A percentile compares a stretch with the other conserved stretches of the same genome.
phyloP scores from a whole-genome alignment of 1,140 invertebrate species.

The Eueides isabella region DNA sequence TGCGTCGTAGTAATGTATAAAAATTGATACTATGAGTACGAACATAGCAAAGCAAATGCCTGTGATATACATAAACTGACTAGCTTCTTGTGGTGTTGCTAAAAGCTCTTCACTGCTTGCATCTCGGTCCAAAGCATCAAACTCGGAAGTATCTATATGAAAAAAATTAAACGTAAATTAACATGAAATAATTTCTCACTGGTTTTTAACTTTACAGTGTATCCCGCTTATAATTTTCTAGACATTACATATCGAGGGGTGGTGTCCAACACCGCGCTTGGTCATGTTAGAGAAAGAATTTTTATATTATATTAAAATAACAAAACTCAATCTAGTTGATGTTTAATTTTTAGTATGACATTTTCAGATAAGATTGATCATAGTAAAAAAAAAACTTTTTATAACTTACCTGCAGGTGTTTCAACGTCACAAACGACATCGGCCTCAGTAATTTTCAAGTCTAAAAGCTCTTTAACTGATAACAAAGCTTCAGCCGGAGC shows the following conservation, averaged over 20 bases:
- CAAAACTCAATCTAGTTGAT: no score
- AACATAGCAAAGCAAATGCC: slow-evolving; percentile 83
- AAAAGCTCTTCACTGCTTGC: slow-evolving; percentile 78
- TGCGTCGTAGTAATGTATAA: slow-evolving; percentile 80
- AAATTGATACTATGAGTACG: slow-evolving; percentile 83
- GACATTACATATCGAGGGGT: no score
- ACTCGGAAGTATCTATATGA: slow-evolving; percentile 85
- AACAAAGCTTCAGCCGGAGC: slow-evolving; percentile 88
- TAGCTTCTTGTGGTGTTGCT: slow-evolving; percentile 80
- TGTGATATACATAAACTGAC: slow-evolving; percentile 82
- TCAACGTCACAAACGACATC: slow-evolving; percentile 87
- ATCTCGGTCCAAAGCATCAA: slow-evolving; percentile 84
- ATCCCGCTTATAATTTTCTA: no score
- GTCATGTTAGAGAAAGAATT: no score
- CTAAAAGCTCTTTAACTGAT: slow-evolving; percentile 88
- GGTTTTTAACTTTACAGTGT: no score
- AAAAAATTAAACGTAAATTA: background rate
- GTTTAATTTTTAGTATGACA: no score
- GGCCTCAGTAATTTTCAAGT: slow-evolving; percentile 86
- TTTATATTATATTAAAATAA: no score
- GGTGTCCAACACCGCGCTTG: no score
- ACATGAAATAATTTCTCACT: no score
- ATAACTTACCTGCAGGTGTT: slow-evolving; percentile 81
- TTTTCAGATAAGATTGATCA: no score
- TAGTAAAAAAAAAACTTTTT: no score